These are phyloP conservation scores for Leptoclinus maculatus DNA, from an alignment of 2,797 vertebrate species.

Conservation along the genomic window DNA sequence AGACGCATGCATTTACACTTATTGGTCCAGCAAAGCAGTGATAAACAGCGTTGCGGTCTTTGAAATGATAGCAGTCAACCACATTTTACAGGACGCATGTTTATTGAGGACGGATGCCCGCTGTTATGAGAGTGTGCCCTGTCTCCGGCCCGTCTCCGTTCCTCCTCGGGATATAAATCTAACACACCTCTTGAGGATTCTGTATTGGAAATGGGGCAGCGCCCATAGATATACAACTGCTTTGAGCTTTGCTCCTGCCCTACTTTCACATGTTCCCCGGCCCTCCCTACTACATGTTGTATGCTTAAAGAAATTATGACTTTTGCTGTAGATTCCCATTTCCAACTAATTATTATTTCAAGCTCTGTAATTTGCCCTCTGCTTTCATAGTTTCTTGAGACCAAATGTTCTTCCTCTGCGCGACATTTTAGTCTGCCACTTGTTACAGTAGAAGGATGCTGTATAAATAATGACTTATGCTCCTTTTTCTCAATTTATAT, in stretches of 20 bases:
- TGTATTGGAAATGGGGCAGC: constrained; percentile 59
- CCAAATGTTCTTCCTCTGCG: neutral
- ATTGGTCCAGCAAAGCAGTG: constrained; percentile 40
- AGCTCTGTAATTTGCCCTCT: neutral
- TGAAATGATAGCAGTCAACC: constrained; percentile 25
- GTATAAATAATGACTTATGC: neutral
- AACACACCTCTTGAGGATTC: constrained; percentile 60
- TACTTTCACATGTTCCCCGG: constrained; percentile 45
- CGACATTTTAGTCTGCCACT: neutral
- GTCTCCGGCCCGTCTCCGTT: constrained; percentile 12
- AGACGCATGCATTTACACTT: neutral
- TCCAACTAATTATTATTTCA: neutral
- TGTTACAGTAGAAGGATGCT: neutral
- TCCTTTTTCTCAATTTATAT: neutral
- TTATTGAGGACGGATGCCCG: constrained; percentile 44
- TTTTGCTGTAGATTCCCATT: constrained; percentile 2
- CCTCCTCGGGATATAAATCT: constrained; percentile 64
- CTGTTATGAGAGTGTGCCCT: constrained; percentile 10
- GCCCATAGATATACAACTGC: constrained; percentile 47
- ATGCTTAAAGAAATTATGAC: constrained; percentile 9
- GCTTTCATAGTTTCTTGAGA: neutral
- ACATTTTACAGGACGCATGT: constrained; percentile 38
- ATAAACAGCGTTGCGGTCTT: constrained; percentile 22
- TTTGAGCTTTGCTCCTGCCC: constrained; percentile 64
- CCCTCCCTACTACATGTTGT: neutral